Evolutionary conservation across 1,140 invertebrate species (phyloP), one percentile per base, ranked within the genome.

Genomic region (Aphaenogaster floridana): DNA sequence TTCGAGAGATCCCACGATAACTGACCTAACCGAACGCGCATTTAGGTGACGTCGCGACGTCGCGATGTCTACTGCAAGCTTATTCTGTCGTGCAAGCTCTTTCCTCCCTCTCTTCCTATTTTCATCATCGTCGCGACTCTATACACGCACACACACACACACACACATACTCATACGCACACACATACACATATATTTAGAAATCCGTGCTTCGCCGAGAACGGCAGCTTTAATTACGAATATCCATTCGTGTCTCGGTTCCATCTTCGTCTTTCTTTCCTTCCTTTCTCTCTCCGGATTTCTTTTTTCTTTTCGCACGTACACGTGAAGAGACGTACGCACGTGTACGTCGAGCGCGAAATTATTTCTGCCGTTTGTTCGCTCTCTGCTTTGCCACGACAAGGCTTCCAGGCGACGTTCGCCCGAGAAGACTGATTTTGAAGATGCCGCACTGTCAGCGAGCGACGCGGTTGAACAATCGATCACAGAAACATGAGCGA

Each of bases 151-250:
- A 63, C 54, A 63, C 48, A 63, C 36, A 59, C 21, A 61, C 21
- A 66, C 48, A 71, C 34, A 39, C 54, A 50, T 57, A n/a, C 84
- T 15, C 79, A 54, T 6, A n/a, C 64, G 59, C 34, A 54, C n/a
- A 66, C 28, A 63, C 57, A 76, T 21, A 42, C 45, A 39, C 59
- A 84, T 87, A 91, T 89, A 89, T 92, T 91, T 92, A 90, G 90
- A 91, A 87, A 90, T 86, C 79, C 83, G 71, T 85, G 79, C 39
- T 72, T 86, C 64, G 57, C 52, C 84, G 50, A 78, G 76, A 80
- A 88, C 52, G 63, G 57, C 17, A 77, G 69, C 74, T 92, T 92
- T 92, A 89, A 91, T 92, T 91, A 89, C 79, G 79, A 90, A 68
- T 68, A 45, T 90, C 77, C 72, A 54, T 52, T 86, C 45, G 52